Conservation (phyloP, 2,113 vertebrate species). For the Pteropus alecto region DNA sequence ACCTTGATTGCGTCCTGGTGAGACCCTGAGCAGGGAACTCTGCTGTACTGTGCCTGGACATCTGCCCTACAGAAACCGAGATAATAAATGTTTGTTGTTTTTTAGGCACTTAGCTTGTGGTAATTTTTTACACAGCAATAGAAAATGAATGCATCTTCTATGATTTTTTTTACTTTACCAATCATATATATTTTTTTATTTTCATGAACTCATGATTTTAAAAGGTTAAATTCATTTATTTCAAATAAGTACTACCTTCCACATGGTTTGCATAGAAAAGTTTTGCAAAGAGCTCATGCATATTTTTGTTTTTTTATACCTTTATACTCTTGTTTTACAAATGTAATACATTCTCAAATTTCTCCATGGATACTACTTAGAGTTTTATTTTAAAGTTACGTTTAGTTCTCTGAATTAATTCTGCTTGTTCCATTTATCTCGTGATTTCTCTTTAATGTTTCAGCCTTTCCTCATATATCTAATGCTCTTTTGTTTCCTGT, state of each 20-base stretch:
- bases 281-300: neutral
- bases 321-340: conserved; percentile 46
- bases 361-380: neutral
- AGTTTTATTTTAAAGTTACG: conserved; percentile 31
- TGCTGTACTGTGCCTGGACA: neutral
- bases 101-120: neutral
- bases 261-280: neutral
- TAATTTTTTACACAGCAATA: conserved; percentile 9
- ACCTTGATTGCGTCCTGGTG: neutral
- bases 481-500: conserved; percentile 7
- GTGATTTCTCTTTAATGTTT: conserved; percentile 9
- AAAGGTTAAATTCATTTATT: neutral
- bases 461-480: neutral
- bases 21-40: neutral
- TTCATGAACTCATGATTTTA: neutral
- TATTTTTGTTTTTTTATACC: conserved; percentile 30
- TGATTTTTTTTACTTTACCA: neutral
- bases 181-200: neutral
- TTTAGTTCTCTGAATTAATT: conserved; percentile 14
- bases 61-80: neutral
- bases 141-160: neutral
- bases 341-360: conserved; percentile 38
- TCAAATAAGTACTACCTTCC: neutral
- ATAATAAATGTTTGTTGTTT: neutral
- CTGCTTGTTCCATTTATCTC: neutral